These are phyloP conservation scores for Uloborus plumipes DNA, from an alignment of 2,888 invertebrate genomes.

Conservation along the genomic window DNA sequence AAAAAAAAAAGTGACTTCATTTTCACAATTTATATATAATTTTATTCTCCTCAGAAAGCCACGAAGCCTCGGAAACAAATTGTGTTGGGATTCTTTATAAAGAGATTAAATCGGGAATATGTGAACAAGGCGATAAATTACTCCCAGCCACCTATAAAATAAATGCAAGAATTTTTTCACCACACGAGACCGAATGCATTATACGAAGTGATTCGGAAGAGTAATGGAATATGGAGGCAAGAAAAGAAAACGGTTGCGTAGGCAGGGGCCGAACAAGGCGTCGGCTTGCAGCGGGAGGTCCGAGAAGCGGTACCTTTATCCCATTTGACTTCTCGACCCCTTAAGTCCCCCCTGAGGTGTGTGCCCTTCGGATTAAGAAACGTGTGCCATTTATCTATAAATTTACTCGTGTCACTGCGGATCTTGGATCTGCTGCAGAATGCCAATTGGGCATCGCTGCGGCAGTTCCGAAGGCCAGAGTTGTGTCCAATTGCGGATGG, in stretches of 20 bases:
- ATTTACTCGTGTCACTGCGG: too few relatives aligned
- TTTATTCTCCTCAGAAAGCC: slow-evolving; percentile 14
- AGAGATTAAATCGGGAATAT: slow-evolving; percentile 52
- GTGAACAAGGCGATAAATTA: slow-evolving; percentile 34
- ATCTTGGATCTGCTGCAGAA: too few relatives aligned
- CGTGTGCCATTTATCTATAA: slow-evolving; percentile 31
- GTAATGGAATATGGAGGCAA: too few relatives aligned
- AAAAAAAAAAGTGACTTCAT: neutral
- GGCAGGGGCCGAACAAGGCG: slow-evolving; percentile 27
- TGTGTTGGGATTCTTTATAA: slow-evolving; percentile 36
- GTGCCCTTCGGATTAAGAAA: slow-evolving; percentile 45
- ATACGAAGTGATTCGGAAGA: too few relatives aligned
- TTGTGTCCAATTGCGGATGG: too few relatives aligned
- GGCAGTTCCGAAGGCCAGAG: too few relatives aligned
- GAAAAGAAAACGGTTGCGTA: neutral
- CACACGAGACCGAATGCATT: too few relatives aligned
- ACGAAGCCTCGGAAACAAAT: slow-evolving; percentile 30
- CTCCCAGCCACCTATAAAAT: slow-evolving; percentile 11
- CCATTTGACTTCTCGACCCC: slow-evolving; percentile 5
- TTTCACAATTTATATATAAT: slow-evolving; percentile 19
- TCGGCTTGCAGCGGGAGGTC: slow-evolving; percentile 29
- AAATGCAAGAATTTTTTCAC: slow-evolving; percentile 2
- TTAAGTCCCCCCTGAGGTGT: slow-evolving; percentile 11
- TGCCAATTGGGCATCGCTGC: too few relatives aligned
- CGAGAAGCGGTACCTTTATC: slow-evolving; percentile 33